A percentile compares a stretch with the other conserved stretches of the same genome.
Evolutionary conservation across 2,888 invertebrate species (phyloP).

Genomic region (Drosophila recens): DNA sequence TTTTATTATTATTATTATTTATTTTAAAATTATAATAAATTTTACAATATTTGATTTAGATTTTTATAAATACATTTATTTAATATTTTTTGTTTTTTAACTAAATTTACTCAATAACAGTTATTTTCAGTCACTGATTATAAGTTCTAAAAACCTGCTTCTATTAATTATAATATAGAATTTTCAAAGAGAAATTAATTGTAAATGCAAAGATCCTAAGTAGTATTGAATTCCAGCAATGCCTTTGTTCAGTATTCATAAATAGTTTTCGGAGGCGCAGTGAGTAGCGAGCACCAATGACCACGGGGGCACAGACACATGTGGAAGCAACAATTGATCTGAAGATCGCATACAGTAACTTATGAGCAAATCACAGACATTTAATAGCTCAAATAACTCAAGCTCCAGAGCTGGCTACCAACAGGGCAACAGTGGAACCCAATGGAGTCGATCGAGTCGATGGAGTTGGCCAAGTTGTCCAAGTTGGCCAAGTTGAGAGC

Average conservation of each 20-base stretch:
- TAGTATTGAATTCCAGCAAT: slow-evolving; percentile 1
- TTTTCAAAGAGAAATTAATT: no score
- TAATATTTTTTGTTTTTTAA: no score
- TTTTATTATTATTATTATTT: no score
- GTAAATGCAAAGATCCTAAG: background rate
- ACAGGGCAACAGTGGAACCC: slow-evolving; percentile 11
- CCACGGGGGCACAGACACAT: slow-evolving; percentile 39
- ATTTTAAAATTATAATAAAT: no score
- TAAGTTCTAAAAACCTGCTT: no score
- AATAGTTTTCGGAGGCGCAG: background rate
- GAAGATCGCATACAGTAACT: slow-evolving; percentile 62
- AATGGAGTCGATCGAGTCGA: background rate
- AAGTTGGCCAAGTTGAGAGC: slow-evolving; percentile 1
- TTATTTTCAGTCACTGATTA: no score
- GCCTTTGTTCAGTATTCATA: background rate
- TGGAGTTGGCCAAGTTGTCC: no score
- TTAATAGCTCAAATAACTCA: slow-evolving; percentile 77
- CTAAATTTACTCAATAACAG: no score
- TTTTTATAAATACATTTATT: no score
- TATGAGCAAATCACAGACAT: slow-evolving; percentile 75
- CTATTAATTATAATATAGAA: no score
- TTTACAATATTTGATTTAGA: no score
- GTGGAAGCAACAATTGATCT: slow-evolving; percentile 66
- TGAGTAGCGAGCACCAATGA: slow-evolving; percentile 1
- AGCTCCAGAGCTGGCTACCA: slow-evolving; percentile 42